Evolutionary conservation across 37 sponge, comb jelly and placozoan species (phyloP).

Genomic region (Ephydatia muelleri): DNA sequence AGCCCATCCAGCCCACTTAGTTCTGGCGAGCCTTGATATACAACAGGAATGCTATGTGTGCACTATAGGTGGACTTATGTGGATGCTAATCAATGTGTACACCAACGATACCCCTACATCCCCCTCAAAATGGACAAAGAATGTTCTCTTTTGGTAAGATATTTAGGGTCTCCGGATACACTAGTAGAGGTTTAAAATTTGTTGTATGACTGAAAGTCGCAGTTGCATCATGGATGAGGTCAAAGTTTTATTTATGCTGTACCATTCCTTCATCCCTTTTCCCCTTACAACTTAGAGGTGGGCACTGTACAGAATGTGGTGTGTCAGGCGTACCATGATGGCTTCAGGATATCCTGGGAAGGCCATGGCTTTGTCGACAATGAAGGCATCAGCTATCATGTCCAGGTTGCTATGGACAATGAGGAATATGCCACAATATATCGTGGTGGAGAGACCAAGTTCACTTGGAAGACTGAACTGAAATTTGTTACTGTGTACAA

Average conservation of each 20-base stretch:
- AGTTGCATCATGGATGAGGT: neutral
- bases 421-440: conserved; percentile 10
- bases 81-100: too few relatives aligned
- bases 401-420: conserved; percentile 26
- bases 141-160: too few relatives aligned
- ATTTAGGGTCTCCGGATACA: too few relatives aligned
- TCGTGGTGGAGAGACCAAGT: conserved; percentile 47
- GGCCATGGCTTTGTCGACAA: conserved; percentile 44
- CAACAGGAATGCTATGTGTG: too few relatives aligned
- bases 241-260: neutral
- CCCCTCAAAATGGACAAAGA: neutral
- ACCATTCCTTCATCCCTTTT: neutral
- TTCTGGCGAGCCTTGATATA: too few relatives aligned
- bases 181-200: too few relatives aligned
- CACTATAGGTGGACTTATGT: too few relatives aligned
- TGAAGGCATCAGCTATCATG: conserved; percentile 36
- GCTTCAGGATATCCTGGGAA: conserved; percentile 45
- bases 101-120: too few relatives aligned
- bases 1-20: too few relatives aligned
- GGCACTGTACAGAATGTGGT: conserved; percentile 21
- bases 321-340: conserved; percentile 46
- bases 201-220: too few relatives aligned
- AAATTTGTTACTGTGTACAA: neutral
- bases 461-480: conserved; percentile 38
- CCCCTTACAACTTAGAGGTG: conserved; percentile 17